Evolutionary conservation across 2,888 invertebrate genomes (phyloP), one percentile per base, ranked within the genome.

Genomic region (Tetranychus truncatus): DNA sequence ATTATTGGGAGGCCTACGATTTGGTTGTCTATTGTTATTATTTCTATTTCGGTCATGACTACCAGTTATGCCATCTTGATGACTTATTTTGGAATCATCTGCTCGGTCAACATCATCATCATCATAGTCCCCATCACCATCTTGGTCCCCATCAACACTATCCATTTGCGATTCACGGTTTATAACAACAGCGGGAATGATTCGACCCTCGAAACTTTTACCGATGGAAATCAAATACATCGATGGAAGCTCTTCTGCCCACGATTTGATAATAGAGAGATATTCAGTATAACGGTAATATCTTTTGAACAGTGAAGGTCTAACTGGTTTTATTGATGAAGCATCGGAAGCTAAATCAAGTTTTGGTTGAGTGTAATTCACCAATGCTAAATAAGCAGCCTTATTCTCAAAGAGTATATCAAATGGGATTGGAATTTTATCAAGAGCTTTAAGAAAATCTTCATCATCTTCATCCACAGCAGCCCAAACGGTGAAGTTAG

Each of bases 111-210:
- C 34, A 34, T 34, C 34, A 5, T 34, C 55, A 55, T 9, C 9
- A 7, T 55, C 55, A 55, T 55, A 9, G 9, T 55, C 55, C 9
- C 3, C 9, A 55, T 15, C 55, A 55, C 15, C 55, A 15, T 55
- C 55, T 15, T 55, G 55, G 15, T 55, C 15, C 9, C 15, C 55
- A 55, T 55, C 55, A 55, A 55, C 2, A 15, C 7, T 15, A 55
- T 55, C 55, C 11, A 55, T 9, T 55, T 15, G 9, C 0, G 55
- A 15, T 55, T 2, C 9, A 15, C 55, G 55, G 9, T 55, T 55
- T 15, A 55, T 55, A 55, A 55, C 77, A 21, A 77, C 65, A 8
- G 73, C 77, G 44, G 74, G 73, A 15, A 77, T 77, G 8, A 74
- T 2, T 24, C 77, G 46, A 4, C 71, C 67, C 72, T 77, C 77